phyloP scores from a whole-genome alignment of 2,797 vertebrate species.

The Antrozous pallidus region DNA sequence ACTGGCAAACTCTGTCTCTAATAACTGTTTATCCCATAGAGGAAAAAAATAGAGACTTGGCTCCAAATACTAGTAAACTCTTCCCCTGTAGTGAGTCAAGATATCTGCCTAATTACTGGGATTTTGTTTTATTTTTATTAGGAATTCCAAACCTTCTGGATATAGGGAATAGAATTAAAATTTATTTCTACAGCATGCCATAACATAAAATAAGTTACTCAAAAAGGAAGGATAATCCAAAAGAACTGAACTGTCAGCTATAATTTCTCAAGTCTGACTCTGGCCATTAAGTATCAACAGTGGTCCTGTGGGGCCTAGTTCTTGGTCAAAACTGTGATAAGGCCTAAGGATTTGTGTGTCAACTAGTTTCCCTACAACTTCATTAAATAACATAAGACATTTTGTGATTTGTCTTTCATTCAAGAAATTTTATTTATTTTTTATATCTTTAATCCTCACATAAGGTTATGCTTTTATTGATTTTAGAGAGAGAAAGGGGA shows the following conservation, averaged over 20 bases:
- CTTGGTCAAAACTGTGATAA: neutral
- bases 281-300: neutral
- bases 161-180: constrained; percentile 2
- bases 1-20: neutral
- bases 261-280: neutral
- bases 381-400: neutral
- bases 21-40: neutral
- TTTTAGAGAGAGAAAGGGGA: neutral
- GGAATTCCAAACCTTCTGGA: neutral
- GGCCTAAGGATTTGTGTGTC: neutral
- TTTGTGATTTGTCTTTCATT: neutral
- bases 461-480: neutral
- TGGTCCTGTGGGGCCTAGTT: neutral
- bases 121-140: constrained; percentile 36
- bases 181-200: neutral
- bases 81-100: neutral
- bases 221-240: neutral
- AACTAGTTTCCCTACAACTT: neutral
- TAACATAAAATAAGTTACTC: neutral
- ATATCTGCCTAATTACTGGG: neutral
- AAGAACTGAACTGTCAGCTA: neutral
- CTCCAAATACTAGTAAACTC: neutral
- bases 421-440: neutral
- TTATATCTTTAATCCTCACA: neutral
- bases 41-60: neutral